Conservation (phyloP, 2,113 vertebrate species). For the Melanerpes aurifrons region DNA sequence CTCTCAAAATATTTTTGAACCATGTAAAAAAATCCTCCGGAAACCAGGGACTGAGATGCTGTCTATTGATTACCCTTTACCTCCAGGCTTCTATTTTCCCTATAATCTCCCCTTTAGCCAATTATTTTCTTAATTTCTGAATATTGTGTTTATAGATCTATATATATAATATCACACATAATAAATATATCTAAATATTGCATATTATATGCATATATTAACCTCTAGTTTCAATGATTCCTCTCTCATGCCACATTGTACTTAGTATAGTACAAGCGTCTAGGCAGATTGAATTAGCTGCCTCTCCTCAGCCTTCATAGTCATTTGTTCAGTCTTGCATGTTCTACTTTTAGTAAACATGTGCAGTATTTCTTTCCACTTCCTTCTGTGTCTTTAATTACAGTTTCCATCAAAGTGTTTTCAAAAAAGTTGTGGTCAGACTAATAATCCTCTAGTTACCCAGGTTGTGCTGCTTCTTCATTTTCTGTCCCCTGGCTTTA, state of each 20-base stretch:
- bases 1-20: neutral
- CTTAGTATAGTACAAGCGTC: neutral
- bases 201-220: neutral
- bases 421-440: neutral
- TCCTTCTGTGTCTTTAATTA: conserved; percentile 23
- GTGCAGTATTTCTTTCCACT: neutral
- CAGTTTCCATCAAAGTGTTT: neutral
- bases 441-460: neutral
- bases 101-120: neutral
- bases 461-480: neutral
- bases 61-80: neutral
- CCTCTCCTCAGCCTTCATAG: neutral
- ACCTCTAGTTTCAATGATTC: neutral
- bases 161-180: no score
- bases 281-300: neutral
- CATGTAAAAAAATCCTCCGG: neutral
- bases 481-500: neutral
- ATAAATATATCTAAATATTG: no score
- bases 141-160: no score
- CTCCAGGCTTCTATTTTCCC: neutral
- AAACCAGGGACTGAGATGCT: neutral
- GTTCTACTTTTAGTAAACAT: neutral
- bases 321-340: neutral
- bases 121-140: neutral
- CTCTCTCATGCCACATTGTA: neutral